These are phyloP conservation scores for Eurosta solidaginis DNA, from an alignment of 1,140 invertebrate genomes.

Conservation along the genomic window DNA sequence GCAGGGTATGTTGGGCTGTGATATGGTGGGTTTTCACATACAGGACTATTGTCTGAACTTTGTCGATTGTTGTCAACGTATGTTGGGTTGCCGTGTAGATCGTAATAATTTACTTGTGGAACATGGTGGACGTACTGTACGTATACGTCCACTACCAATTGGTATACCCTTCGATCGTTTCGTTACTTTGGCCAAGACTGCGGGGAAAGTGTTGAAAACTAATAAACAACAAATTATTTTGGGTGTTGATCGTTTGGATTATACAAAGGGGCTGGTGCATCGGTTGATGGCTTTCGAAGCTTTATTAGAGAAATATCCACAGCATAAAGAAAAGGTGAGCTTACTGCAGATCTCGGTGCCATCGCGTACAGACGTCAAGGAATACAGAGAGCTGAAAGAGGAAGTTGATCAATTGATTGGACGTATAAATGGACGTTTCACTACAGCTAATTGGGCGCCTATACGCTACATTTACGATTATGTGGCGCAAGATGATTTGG, in stretches of 20 bases:
- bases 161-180: constrained; percentile 88
- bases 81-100: constrained; percentile 85
- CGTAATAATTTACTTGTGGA: constrained; percentile 85
- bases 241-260: constrained; percentile 87
- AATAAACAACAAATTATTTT: constrained; percentile 75
- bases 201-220: constrained; percentile 71
- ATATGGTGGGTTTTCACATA: constrained; percentile 91
- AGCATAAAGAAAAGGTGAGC: constrained; percentile 83
- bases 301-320: constrained; percentile 82
- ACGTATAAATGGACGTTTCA: constrained; percentile 83
- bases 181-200: constrained; percentile 77
- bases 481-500: constrained; percentile 82
- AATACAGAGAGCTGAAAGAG: constrained; percentile 89
- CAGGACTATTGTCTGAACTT: constrained; percentile 91
- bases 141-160: constrained; percentile 81
- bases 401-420: constrained; percentile 90
- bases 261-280: constrained; percentile 88
- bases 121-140: constrained; percentile 81
- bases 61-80: constrained; percentile 87
- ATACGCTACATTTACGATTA: constrained; percentile 90
- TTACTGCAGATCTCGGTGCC: constrained; percentile 86
- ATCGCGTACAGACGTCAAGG: constrained; percentile 86
- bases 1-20: constrained; percentile 87
- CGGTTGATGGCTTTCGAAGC: constrained; percentile 83
- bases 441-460: constrained; percentile 87